A percentile compares a stretch with the other conserved stretches of the same genome.
phyloP scores from a whole-genome alignment of 2,797 vertebrate species.

The Epinephelus awoara region DNA sequence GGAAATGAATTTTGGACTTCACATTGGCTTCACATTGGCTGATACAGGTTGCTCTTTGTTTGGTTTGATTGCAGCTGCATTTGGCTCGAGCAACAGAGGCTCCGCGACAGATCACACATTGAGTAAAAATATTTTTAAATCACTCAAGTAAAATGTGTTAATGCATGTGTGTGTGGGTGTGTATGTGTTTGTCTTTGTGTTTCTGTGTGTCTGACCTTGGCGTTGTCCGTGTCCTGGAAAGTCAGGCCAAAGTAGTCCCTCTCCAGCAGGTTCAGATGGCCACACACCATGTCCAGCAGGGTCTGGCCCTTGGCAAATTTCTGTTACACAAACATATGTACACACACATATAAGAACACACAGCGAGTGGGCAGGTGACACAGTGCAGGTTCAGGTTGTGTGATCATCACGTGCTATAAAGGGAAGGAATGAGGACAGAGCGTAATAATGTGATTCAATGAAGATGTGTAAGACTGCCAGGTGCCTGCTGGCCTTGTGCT shows the following conservation, averaged over 20 bases:
- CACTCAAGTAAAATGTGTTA: neutral
- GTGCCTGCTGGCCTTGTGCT: neutral
- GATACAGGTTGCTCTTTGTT: neutral
- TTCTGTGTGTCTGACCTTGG: slow-evolving; percentile 89
- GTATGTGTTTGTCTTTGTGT: slow-evolving; percentile 75
- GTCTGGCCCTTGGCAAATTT: slow-evolving; percentile 95
- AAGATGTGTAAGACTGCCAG: neutral
- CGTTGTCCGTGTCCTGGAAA: slow-evolving; percentile 94
- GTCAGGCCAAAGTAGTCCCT: slow-evolving; percentile 97
- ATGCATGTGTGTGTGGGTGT: neutral
- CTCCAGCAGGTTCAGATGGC: slow-evolving; percentile 97
- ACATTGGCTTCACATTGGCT: neutral
- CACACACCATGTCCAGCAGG: slow-evolving; percentile 96
- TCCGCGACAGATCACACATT: neutral
- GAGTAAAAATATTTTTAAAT: too few species aligned
- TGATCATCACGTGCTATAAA: neutral
- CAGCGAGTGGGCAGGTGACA: slow-evolving; percentile 31
- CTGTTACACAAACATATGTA: slow-evolving; percentile 79
- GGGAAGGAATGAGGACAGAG: neutral
- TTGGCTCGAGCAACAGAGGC: neutral
- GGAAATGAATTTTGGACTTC: neutral
- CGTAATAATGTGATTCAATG: slow-evolving; percentile 1
- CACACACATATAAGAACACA: slow-evolving; percentile 35
- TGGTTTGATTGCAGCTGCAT: slow-evolving; percentile 2
- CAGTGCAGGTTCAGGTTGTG: slow-evolving; percentile 1